Percentiles rank a stretch among this genome's conserved stretches.
These are phyloP conservation scores for Myotis davidii DNA, from an alignment of 2,113 vertebrate species.

Conservation along the genomic window DNA sequence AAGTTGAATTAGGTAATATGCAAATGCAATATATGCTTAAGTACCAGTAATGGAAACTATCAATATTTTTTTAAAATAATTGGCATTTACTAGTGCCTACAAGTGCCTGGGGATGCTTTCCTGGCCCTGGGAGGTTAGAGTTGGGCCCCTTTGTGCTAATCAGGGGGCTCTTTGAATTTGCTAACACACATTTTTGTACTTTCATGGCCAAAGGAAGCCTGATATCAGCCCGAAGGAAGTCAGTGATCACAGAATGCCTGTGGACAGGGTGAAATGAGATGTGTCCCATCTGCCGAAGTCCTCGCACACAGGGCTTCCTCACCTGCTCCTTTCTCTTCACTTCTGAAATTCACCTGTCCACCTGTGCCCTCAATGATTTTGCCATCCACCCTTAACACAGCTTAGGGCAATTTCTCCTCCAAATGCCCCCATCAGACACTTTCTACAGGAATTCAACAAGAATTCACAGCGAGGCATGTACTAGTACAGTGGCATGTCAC, in stretches of 20 bases:
- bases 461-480: not conserved
- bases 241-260: not conserved
- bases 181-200: not conserved
- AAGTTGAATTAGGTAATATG: not conserved
- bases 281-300: accelerated
- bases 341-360: not conserved
- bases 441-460: not conserved
- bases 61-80: not conserved
- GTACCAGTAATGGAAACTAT: not conserved
- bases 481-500: not conserved
- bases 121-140: not conserved
- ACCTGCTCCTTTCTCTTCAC: not conserved
- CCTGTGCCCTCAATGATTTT: not conserved
- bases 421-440: not conserved
- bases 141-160: too few relatives aligned
- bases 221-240: not conserved
- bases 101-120: not conserved
- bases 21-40: not conserved
- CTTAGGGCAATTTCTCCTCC: not conserved
- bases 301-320: not conserved
- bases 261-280: not conserved
- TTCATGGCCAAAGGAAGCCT: not conserved
- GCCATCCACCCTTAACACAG: not conserved
- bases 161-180: not conserved
- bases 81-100: not conserved